phyloP scores from a whole-genome alignment of 2,113 vertebrate genomes.

The Lipotes vexillifer region DNA sequence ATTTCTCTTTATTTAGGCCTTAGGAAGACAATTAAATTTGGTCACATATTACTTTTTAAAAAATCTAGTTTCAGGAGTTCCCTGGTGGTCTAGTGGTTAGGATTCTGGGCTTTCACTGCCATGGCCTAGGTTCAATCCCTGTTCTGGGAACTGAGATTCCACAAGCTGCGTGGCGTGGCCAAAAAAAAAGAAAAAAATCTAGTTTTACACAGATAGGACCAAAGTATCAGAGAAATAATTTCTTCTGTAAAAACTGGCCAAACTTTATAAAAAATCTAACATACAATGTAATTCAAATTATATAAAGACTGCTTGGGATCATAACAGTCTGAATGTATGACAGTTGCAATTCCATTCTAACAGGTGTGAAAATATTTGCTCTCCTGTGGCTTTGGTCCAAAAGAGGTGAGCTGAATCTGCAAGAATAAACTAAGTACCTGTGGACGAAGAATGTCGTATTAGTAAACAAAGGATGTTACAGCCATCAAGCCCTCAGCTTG shows the following conservation, averaged over 20 bases:
- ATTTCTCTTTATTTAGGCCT: constrained; percentile 65
- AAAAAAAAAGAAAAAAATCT: background rate
- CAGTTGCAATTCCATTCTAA: background rate
- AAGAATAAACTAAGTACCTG: constrained; percentile 18
- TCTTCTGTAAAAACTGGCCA: constrained; percentile 57
- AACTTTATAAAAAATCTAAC: constrained; percentile 55
- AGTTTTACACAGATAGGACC: constrained; percentile 45
- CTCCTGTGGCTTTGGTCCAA: constrained; percentile 40
- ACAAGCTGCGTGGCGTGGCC: background rate
- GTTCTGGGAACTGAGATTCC: background rate
- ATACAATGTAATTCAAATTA: constrained; percentile 41
- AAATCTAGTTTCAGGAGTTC: background rate
- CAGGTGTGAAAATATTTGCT: constrained; percentile 1
- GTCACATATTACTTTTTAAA: constrained; percentile 39
- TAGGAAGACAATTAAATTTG: constrained; percentile 54
- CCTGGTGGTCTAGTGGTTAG: background rate
- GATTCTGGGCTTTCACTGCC: background rate
- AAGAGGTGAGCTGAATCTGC: constrained; percentile 35
- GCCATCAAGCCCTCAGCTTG: background rate
- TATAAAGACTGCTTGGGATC: constrained; percentile 35
- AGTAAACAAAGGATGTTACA: background rate
- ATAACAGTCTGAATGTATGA: constrained; percentile 26
- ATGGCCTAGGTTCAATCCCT: background rate
- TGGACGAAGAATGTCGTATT: background rate
- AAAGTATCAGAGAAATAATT: constrained; percentile 57